These are phyloP conservation scores for Tetramorium parvispinum DNA, from an alignment of 1,140 invertebrate species.

Conservation along the genomic window DNA sequence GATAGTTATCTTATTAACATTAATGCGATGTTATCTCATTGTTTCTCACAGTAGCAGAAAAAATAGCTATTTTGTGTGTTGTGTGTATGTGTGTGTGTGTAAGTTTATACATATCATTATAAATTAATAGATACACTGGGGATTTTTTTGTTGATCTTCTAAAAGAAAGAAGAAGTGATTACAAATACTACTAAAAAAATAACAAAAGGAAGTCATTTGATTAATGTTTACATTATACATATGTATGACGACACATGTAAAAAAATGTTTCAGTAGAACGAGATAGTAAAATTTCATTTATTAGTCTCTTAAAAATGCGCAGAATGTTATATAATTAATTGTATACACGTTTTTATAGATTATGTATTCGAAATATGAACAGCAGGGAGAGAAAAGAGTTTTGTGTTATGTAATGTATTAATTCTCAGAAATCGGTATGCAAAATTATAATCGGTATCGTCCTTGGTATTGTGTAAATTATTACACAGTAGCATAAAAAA, in stretches of 20 bases:
- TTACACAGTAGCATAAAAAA: not conserved
- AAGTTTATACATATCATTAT: no score
- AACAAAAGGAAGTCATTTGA: no score
- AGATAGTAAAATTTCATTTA: no score
- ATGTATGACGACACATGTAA: not conserved
- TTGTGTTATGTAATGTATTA: not conserved
- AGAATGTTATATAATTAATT: no score
- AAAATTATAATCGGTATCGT: not conserved
- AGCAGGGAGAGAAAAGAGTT: not conserved
- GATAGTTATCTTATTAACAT: no score
- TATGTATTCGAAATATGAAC: no score
- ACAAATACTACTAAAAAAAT: not conserved
- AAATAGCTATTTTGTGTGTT: not conserved
- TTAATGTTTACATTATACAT: no score
- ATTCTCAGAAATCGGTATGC: not conserved
- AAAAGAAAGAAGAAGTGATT: no score
- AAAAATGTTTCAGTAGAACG: not conserved
- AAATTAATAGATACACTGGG: not conserved
- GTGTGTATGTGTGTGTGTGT: no score
- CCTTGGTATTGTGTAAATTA: not conserved
- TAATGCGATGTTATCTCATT: not conserved
- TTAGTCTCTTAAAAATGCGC: no score
- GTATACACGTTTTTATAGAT: not conserved
- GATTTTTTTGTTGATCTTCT: no score
- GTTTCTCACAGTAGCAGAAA: not conserved